phyloP scores from a whole-genome alignment of 1,140 invertebrate genomes.

The Platorchestia sp. region DNA sequence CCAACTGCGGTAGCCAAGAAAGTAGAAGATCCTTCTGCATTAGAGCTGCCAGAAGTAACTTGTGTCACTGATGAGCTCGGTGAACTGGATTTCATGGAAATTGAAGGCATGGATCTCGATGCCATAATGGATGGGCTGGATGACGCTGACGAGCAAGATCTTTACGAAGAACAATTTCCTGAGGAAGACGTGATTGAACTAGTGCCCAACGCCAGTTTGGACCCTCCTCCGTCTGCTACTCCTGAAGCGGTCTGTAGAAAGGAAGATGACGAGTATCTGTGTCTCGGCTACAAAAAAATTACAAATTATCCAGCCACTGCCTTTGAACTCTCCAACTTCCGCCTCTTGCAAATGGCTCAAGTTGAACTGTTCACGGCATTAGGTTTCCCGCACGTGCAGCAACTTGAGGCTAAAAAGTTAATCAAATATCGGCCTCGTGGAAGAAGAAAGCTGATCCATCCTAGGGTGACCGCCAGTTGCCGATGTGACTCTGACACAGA shows the following conservation, averaged over 20 bases:
- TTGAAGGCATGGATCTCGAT: constrained; percentile 42
- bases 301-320: constrained; percentile 57
- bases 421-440: constrained; percentile 56
- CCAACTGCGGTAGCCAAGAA: not conserved
- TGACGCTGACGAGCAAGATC: not conserved
- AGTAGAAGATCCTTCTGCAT: not conserved
- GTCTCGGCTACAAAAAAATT: constrained; percentile 63
- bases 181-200: not conserved
- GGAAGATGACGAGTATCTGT: constrained; percentile 66
- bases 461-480: not conserved
- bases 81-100: constrained; percentile 28
- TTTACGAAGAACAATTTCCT: not conserved
- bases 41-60: constrained; percentile 20
- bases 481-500: constrained; percentile 63
- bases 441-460: constrained; percentile 28
- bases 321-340: constrained; percentile 62
- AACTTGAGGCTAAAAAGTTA: constrained; percentile 56
- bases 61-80: constrained; percentile 22
- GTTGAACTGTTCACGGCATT: constrained; percentile 63
- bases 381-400: constrained; percentile 58
- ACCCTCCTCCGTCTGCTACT: constrained; percentile 39
- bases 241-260: constrained; percentile 34
- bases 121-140: constrained; percentile 12
- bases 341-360: constrained; percentile 63
- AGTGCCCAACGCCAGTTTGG: constrained; percentile 41